Evolutionary conservation across 2,797 vertebrate species (phyloP).

Genomic region (Sebastes oblongus): DNA sequence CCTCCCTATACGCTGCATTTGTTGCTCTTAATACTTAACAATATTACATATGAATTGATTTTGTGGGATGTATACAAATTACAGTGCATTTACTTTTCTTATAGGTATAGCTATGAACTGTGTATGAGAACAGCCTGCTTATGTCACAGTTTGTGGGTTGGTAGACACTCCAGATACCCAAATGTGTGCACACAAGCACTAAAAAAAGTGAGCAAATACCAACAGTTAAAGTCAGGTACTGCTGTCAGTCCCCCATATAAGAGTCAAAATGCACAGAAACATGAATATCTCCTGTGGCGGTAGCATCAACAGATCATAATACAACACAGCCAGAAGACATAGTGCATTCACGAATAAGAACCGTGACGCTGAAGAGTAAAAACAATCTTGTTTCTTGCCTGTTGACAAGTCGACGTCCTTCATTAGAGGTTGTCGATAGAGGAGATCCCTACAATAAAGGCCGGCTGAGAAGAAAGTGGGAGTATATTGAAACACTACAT

Average conservation of each 20-base stretch:
- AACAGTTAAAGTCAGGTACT: background rate
- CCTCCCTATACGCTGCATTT: too few relatives aligned
- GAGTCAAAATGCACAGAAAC: background rate
- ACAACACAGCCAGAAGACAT: background rate
- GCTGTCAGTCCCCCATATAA: background rate
- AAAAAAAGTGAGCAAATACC: background rate
- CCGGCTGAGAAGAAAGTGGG: background rate
- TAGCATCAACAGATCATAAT: background rate
- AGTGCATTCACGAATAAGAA: background rate
- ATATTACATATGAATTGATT: too few relatives aligned
- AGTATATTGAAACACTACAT: background rate
- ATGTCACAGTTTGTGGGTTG: too few relatives aligned
- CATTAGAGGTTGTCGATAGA: constrained; percentile 3
- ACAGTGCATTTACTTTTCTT: too few relatives aligned
- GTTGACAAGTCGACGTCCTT: background rate
- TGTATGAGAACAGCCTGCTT: too few relatives aligned
- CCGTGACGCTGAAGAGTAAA: background rate
- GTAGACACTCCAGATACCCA: too few relatives aligned
- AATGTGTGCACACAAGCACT: too few relatives aligned
- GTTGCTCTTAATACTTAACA: too few relatives aligned
- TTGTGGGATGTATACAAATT: too few relatives aligned
- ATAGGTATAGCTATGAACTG: too few relatives aligned
- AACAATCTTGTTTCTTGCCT: background rate
- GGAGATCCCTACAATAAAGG: constrained; percentile 14
- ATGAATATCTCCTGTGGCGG: constrained; percentile 4